Percentiles rank a stretch among this genome's conserved stretches.
These are phyloP conservation scores for Unio delphinus DNA, from an alignment of 2,888 invertebrate species.

Conservation along the genomic window DNA sequence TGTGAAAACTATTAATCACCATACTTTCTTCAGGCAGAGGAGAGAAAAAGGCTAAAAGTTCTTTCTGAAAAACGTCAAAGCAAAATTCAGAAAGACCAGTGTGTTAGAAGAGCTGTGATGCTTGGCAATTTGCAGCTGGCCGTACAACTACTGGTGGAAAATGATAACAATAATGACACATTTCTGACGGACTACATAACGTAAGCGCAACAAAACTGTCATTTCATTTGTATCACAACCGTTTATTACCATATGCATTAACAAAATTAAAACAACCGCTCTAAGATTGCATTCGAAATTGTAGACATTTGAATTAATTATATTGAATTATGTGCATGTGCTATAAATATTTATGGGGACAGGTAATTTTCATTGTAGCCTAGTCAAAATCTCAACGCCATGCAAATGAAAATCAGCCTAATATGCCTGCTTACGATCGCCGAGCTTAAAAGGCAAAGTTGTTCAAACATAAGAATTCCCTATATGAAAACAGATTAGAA, in stretches of 20 bases:
- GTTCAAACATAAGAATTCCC: too few relatives aligned
- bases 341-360: too few relatives aligned
- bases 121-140: conserved; percentile 25
- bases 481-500: too few relatives aligned
- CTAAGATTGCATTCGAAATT: neutral
- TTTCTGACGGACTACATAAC: conserved; percentile 34
- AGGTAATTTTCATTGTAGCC: too few relatives aligned
- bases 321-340: neutral
- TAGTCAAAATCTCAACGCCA: too few relatives aligned
- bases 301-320: neutral
- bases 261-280: neutral
- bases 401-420: too few relatives aligned
- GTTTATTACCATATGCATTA: neutral
- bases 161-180: conserved; percentile 24
- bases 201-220: conserved; percentile 9
- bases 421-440: too few relatives aligned
- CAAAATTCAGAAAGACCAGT: conserved; percentile 20
- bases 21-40: conserved; percentile 13
- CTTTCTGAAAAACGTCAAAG: conserved; percentile 13
- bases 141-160: conserved; percentile 36
- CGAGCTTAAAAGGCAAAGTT: too few relatives aligned
- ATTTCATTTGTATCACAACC: neutral
- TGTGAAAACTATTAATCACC: neutral
- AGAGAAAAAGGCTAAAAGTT: conserved; percentile 13
- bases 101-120: conserved; percentile 30